phyloP scores from a whole-genome alignment of 2,888 invertebrate genomes.

The Sepioteuthis lessoniana region DNA sequence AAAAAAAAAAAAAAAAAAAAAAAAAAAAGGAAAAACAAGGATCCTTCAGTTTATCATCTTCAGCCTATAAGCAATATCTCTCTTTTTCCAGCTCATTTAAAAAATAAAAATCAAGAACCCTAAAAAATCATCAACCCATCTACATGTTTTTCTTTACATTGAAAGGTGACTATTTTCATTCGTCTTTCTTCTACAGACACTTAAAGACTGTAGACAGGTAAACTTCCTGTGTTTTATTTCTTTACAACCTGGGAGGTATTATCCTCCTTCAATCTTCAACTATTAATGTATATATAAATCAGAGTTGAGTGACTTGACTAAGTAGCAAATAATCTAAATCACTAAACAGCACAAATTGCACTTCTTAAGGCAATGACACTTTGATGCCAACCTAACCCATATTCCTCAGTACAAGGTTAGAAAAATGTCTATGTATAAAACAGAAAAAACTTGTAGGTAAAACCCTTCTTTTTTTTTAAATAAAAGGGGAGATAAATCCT shows the following conservation, averaged over 20 bases:
- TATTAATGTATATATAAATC: conserved; percentile 18
- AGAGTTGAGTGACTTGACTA: background rate
- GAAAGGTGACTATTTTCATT: background rate
- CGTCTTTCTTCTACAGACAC: background rate
- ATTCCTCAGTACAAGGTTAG: background rate
- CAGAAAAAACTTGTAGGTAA: background rate
- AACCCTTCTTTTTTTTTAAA: background rate
- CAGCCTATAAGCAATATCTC: background rate
- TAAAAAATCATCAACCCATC: background rate
- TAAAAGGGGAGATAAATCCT: background rate
- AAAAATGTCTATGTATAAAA: background rate
- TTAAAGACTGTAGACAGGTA: background rate
- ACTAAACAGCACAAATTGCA: background rate
- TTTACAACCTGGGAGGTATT: background rate
- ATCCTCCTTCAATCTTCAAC: background rate
- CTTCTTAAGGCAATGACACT: background rate
- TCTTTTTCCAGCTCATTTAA: background rate
- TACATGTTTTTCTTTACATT: background rate
- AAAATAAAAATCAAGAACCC: too few species aligned
- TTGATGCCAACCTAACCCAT: background rate
- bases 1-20: too few species aligned
- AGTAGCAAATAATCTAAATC: conserved; percentile 8
- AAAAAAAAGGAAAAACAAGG: too few species aligned
- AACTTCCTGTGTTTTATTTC: conserved; percentile 21
- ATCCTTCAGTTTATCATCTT: background rate